Conservation (phyloP, 2,113 vertebrate genomes). For the Larimichthys polyactis region DNA sequence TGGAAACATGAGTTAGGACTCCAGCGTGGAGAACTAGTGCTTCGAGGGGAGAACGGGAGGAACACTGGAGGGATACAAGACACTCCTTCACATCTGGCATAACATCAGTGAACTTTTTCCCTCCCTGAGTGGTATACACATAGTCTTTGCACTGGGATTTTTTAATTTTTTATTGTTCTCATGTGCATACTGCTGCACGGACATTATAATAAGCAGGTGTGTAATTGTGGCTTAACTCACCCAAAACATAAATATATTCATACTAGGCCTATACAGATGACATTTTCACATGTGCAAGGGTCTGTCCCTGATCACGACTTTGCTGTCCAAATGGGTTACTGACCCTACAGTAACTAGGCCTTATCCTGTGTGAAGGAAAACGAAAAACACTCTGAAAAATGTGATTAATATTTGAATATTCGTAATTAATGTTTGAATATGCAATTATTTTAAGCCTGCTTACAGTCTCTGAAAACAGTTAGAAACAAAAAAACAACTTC, state of each 20-base stretch:
- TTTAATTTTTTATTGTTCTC: slow-evolving; percentile 12
- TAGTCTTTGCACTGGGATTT: slow-evolving; percentile 9
- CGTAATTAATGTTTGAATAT: no score
- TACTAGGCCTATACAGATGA: neutral
- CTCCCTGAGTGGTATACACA: neutral
- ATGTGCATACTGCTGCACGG: slow-evolving; percentile 16
- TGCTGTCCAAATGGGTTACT: neutral
- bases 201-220: slow-evolving; percentile 16
- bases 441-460: neutral
- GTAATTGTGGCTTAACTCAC: neutral
- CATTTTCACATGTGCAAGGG: neutral
- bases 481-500: neutral
- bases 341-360: neutral
- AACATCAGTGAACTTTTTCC: slow-evolving; percentile 11
- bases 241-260: neutral
- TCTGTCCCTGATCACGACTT: neutral
- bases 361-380: neutral
- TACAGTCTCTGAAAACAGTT: neutral
- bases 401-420: neutral
- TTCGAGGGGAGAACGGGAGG: slow-evolving; percentile 30
- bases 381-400: neutral
- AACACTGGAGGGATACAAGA: slow-evolving; percentile 28
- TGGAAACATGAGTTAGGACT: slow-evolving; percentile 74
- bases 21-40: slow-evolving; percentile 14
- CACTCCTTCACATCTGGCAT: slow-evolving; percentile 44